These are phyloP conservation scores for Sebastes hopkinsi DNA, from an alignment of 2,797 vertebrate genomes.

Conservation along the genomic window DNA sequence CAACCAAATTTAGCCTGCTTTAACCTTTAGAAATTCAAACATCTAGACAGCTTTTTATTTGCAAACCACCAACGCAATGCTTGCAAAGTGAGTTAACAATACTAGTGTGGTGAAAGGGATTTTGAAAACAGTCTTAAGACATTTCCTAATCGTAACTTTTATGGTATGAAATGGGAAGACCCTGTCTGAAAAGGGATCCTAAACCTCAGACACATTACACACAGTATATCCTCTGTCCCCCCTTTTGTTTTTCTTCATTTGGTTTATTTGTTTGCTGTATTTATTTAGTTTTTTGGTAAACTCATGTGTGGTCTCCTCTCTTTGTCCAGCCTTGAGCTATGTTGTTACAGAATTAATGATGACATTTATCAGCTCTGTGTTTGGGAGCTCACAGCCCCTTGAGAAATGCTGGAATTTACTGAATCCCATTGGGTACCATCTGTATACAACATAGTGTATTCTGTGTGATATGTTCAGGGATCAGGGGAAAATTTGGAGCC, in stretches of 20 bases:
- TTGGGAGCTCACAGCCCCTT: neutral
- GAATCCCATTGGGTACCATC: neutral
- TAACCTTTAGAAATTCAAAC: no score
- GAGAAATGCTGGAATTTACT: neutral
- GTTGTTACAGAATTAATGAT: neutral
- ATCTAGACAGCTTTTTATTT: neutral
- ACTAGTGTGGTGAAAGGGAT: neutral
- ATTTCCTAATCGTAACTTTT: neutral
- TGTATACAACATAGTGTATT: neutral
- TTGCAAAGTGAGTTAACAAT: neutral
- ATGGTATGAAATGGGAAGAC: neutral
- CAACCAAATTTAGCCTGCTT: neutral
- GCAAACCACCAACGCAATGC: neutral
- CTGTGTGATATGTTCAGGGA: neutral
- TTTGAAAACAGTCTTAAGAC: neutral
- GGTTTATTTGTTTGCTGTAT: neutral
- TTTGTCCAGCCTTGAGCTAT: neutral
- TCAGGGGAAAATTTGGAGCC: conserved; percentile 3
- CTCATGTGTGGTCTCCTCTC: neutral
- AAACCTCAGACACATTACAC: neutral
- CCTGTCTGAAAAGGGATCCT: neutral
- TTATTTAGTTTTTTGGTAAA: neutral
- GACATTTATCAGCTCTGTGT: neutral
- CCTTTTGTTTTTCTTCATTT: neutral
- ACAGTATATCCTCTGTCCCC: neutral